Conservation (phyloP, 2,797 vertebrate genomes). For the Sparus aurata region DNA sequence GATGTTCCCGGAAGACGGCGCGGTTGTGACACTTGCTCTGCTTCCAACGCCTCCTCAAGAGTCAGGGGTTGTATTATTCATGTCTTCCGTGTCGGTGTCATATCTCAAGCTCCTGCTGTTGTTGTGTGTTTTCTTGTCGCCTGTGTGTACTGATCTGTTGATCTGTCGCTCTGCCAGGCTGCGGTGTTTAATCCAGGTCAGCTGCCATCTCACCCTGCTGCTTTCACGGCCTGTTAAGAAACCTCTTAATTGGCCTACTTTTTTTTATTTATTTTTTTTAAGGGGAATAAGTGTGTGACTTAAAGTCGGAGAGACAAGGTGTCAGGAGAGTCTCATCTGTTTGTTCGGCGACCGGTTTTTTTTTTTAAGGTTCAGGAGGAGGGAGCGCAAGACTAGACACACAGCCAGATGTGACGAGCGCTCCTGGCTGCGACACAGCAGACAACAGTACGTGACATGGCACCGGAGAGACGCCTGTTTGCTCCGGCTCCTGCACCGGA, state of each 20-base stretch:
- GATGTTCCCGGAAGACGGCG: slow-evolving; percentile 14
- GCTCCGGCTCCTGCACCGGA: slow-evolving; percentile 47
- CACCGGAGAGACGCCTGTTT: slow-evolving; percentile 48
- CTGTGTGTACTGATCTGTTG: slow-evolving; percentile 57
- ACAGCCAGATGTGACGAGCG: slow-evolving; percentile 74
- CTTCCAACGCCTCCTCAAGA: slow-evolving; percentile 49
- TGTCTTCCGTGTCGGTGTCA: slow-evolving; percentile 54
- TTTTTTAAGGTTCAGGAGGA: slow-evolving; percentile 31
- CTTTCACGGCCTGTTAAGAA: slow-evolving; percentile 58
- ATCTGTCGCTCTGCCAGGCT: slow-evolving; percentile 63
- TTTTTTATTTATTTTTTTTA: slow-evolving; percentile 27
- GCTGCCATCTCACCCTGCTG: slow-evolving; percentile 62
- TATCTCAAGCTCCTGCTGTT: slow-evolving; percentile 48
- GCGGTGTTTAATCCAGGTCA: slow-evolving; percentile 75
- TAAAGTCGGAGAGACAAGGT: slow-evolving; percentile 49
- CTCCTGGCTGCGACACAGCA: slow-evolving; percentile 67
- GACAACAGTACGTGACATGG: slow-evolving; percentile 34
- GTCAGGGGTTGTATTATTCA: slow-evolving; percentile 69
- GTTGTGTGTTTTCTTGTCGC: slow-evolving; percentile 59
- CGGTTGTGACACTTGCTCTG: slow-evolving; percentile 53
- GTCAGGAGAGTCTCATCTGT: slow-evolving; percentile 69
- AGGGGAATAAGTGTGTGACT: slow-evolving; percentile 47
- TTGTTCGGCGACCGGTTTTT: slow-evolving; percentile 55
- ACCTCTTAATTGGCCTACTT: slow-evolving; percentile 69
- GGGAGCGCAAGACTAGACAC: slow-evolving; percentile 55